Base-by-base conservation (phyloP, 2,113 vertebrate species). In the Tachycineta bicolor region DNA sequence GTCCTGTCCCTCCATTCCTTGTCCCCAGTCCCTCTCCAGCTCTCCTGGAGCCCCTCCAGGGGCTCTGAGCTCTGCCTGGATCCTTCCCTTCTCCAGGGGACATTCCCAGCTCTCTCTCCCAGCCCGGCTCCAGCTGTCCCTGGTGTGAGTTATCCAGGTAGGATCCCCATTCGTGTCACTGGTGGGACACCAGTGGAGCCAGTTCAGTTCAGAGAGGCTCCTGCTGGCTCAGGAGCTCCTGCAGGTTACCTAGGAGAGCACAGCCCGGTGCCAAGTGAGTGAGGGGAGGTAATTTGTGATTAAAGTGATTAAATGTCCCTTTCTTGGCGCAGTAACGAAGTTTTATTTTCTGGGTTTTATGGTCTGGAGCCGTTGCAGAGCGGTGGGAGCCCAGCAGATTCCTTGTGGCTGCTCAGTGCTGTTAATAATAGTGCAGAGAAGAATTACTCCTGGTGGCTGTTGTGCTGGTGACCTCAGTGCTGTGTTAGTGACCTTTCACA, bases 381-480 rank as follows among this genome's bases (percentile, higher is more conserved):
- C 76, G 34, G 14, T 2, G 31, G 59, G 71, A 89, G 77, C 64
- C 6, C 22, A 0, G 50, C 46, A 58, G 63, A 47, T 89, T 83
- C 75, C 79, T 70, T 2, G 6, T 4, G 82, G 82, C 46, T 83
- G 91, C 34, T 64, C 82, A 55, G 63, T 2, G 12, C 93, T 62
- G 93, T 75, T 93, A 87, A 70, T 62, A 87, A 91, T 29, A 80
- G 84, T 13, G 62, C 84, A 14, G 74, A 41, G 81, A 53, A 83
- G 58, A 87, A 69, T 73, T 22, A 33, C 81, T 65, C 15, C 3
- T 34, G 63, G 78, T 68, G 82, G 63, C n/a, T 90, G 83, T 34
- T 81, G 92, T 96, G 88, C 56, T 59, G 47, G 43, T 89, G 91
- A 71, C 95, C 95, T 95, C 50, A 85, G 70, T 76, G 81, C 62